Conservation (phyloP, 2,113 vertebrate genomes). For the Laticauda colubrina region DNA sequence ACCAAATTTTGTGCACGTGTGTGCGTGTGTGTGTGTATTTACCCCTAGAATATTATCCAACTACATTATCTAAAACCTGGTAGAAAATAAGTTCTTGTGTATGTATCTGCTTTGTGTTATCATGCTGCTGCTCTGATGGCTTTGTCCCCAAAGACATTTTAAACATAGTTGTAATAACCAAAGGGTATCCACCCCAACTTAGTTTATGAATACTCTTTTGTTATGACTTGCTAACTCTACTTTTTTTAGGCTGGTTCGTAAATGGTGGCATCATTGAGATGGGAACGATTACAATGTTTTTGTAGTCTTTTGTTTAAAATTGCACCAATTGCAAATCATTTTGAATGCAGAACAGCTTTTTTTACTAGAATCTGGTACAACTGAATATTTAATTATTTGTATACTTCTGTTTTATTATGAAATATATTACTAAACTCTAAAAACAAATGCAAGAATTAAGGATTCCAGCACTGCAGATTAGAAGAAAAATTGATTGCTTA, state of each 20-base stretch:
- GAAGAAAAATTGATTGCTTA: neutral
- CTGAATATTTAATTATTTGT: neutral
- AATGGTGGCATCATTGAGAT: neutral
- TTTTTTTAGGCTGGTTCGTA: neutral
- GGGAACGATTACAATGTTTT: neutral
- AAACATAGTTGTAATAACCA: neutral
- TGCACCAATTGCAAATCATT: neutral
- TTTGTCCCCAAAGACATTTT: neutral
- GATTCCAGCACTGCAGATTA: neutral
- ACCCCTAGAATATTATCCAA: neutral
- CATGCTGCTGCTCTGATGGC: neutral
- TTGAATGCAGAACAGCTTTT: neutral
- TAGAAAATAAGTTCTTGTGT: neutral
- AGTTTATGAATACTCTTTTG: neutral
- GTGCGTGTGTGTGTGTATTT: neutral
- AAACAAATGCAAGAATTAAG: neutral
- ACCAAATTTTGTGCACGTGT: neutral
- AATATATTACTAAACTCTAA: neutral
- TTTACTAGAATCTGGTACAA: neutral
- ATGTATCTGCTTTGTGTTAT: neutral
- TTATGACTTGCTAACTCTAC: neutral
- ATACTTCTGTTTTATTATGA: neutral
- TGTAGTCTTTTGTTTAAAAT: conserved; percentile 9
- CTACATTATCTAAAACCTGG: neutral
- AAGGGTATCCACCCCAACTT: neutral